These are phyloP conservation scores for Trichogramma evanescens DNA, from an alignment of 2,888 invertebrate genomes.

Conservation along the genomic window DNA sequence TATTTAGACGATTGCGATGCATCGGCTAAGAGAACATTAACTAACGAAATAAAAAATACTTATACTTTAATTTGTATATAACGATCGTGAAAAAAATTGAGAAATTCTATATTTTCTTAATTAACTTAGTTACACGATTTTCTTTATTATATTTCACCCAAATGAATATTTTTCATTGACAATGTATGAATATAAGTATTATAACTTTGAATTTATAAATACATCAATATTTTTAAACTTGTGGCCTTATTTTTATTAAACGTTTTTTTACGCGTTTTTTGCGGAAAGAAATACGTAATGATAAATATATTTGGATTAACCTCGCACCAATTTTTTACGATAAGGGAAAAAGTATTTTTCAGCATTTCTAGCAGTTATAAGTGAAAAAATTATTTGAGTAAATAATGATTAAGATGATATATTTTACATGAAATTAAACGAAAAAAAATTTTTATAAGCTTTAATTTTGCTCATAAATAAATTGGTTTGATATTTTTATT, in stretches of 20 bases:
- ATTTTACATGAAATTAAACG: too few species aligned
- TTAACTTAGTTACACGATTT: conserved; percentile 13
- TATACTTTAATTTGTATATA: conserved; percentile 22
- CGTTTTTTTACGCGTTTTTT: neutral
- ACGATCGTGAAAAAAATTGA: conserved; percentile 12
- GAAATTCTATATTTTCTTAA: conserved; percentile 15
- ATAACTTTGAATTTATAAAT: conserved; percentile 34
- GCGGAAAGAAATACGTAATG: too few species aligned
- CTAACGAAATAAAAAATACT: conserved; percentile 15
- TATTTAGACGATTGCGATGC: conserved; percentile 8
- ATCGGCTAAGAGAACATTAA: conserved; percentile 1
- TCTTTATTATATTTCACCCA: conserved; percentile 16
- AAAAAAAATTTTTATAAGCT: too few species aligned
- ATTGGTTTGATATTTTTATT: too few species aligned
- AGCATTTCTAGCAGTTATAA: neutral
- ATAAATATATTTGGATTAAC: too few species aligned
- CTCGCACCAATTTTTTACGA: too few species aligned
- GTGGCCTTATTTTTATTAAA: conserved; percentile 10
- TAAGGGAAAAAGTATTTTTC: too few species aligned
- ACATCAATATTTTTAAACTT: conserved; percentile 28
- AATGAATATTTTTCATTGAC: conserved; percentile 14
- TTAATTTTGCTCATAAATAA: too few species aligned
- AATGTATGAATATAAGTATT: conserved; percentile 18
- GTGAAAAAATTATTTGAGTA: neutral
- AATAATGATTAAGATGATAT: neutral